Evolutionary conservation across 2,888 invertebrate species (phyloP).

Genomic region (Spatulosminthurus flaviceps): DNA sequence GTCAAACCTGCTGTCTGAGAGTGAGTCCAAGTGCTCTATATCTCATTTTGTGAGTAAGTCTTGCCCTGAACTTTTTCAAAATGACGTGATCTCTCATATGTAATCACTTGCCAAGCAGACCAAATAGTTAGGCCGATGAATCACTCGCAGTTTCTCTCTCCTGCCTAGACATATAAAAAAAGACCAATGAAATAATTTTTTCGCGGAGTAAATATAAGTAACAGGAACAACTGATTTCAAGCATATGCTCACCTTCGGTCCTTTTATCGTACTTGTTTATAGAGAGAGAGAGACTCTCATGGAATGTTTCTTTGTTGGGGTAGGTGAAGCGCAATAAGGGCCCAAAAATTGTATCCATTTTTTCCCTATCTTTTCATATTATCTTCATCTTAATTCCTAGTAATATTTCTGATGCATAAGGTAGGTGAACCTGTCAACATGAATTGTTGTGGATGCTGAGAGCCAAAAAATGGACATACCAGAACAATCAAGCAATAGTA

Average conservation of each 20-base stretch:
- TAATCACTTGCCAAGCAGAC: constrained; percentile 38
- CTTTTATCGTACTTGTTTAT: background rate
- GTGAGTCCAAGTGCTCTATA: constrained; percentile 25
- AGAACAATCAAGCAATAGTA: background rate
- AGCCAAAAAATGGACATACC: background rate
- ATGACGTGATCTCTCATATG: constrained; percentile 43
- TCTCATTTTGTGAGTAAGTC: constrained; percentile 24
- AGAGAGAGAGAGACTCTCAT: no score
- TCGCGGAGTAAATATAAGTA: no score
- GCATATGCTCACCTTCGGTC: constrained; percentile 26
- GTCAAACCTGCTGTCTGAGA: background rate
- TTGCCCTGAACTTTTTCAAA: constrained; percentile 1
- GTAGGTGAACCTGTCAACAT: background rate
- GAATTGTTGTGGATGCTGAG: background rate
- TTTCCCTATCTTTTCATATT: no score
- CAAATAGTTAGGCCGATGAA: constrained; percentile 36
- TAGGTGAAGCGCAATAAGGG: constrained; percentile 12
- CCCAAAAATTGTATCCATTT: background rate
- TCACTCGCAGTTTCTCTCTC: constrained; percentile 32
- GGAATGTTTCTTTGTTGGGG: constrained; percentile 15
- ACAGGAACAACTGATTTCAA: constrained; percentile 29
- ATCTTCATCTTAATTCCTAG: constrained; percentile 15
- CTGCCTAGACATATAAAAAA: constrained; percentile 47
- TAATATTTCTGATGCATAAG: background rate
- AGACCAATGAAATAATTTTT: constrained; percentile 50